Conservation (phyloP, 2,797 vertebrate genomes). For the Intellagama lesueurii region DNA sequence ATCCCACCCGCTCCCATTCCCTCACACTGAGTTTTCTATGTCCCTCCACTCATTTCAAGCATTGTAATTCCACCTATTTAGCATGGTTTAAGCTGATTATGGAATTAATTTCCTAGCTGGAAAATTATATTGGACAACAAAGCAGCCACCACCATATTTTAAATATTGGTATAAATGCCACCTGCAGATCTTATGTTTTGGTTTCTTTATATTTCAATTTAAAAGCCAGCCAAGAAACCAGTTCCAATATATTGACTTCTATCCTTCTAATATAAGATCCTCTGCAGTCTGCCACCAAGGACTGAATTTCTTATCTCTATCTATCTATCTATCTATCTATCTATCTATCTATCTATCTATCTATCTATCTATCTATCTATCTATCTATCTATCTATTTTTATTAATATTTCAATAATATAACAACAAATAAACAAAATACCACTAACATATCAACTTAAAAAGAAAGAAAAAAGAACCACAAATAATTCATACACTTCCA, state of each 20-base stretch:
- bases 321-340: too few relatives aligned
- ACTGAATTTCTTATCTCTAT: not conserved
- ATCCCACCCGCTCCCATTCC: not conserved
- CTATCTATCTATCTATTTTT: too few relatives aligned
- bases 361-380: too few relatives aligned
- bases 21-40: too few relatives aligned
- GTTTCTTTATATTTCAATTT: not conserved
- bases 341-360: too few relatives aligned
- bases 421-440: not conserved
- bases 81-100: slow-evolving; percentile 26
- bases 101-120: slow-evolving; percentile 16
- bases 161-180: not conserved
- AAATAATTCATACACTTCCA: too few relatives aligned
- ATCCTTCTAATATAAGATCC: not conserved
- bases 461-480: too few relatives aligned
- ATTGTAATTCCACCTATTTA: slow-evolving; percentile 10
- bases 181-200: not conserved
- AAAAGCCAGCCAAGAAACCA: not conserved
- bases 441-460: not conserved
- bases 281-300: too few relatives aligned
- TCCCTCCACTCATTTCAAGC: not conserved
- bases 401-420: too few relatives aligned
- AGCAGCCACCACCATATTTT: slow-evolving; percentile 7
- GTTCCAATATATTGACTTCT: not conserved
- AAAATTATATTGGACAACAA: slow-evolving; percentile 10